Conservation (phyloP, 2,797 vertebrate species). For the Cephalopachus bancanus region DNA sequence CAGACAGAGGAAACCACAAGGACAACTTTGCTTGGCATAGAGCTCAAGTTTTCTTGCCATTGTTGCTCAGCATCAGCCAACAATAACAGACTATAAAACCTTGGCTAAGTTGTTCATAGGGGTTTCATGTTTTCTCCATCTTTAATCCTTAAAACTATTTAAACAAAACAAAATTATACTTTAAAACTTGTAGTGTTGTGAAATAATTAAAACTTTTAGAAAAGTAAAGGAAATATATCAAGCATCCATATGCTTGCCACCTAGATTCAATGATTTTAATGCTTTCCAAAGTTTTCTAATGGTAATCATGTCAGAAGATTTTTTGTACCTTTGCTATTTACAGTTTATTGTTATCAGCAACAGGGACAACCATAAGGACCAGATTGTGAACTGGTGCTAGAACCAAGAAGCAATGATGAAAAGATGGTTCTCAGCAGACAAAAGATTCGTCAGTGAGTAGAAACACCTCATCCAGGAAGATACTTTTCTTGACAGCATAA, state of each 20-base stretch:
- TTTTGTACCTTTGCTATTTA: neutral
- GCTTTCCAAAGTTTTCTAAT: neutral
- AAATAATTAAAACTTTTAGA: neutral
- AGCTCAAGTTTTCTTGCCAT: neutral
- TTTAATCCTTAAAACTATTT: slow-evolving; percentile 6
- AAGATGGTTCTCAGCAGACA: slow-evolving; percentile 95
- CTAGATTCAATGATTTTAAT: neutral
- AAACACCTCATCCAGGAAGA: slow-evolving; percentile 94
- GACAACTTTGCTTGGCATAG: neutral
- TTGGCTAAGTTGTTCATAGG: neutral
- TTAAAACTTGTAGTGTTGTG: neutral
- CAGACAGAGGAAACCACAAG: neutral
- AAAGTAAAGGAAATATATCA: neutral
- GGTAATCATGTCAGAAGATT: neutral
- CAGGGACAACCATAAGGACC: slow-evolving; percentile 92
- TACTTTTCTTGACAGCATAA: slow-evolving; percentile 95
- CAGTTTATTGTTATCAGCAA: neutral
- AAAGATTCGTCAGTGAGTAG: slow-evolving; percentile 94
- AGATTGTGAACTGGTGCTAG: slow-evolving; percentile 94
- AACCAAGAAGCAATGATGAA: slow-evolving; percentile 95
- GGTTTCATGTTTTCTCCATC: neutral
- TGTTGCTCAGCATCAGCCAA: neutral
- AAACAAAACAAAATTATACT: neutral
- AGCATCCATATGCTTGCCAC: neutral
- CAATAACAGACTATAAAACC: neutral